phyloP scores from a whole-genome alignment of 2,797 vertebrate genomes.

The Rhinella marina region DNA sequence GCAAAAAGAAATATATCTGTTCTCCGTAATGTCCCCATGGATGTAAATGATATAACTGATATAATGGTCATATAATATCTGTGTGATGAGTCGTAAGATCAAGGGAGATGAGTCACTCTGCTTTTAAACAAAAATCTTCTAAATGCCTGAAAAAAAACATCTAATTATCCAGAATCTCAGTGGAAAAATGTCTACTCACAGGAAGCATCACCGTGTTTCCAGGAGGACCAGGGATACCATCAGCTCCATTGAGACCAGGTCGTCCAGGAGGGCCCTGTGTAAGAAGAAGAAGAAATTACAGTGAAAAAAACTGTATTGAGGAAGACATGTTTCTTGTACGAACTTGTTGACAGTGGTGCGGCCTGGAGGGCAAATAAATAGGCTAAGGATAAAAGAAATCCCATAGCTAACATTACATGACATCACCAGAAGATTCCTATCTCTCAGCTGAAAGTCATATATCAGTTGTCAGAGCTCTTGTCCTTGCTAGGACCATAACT shows the following conservation, averaged over 20 bases:
- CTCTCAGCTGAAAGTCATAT: conserved; percentile 35
- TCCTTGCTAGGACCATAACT: background rate
- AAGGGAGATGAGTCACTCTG: background rate
- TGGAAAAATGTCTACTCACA: conserved; percentile 72
- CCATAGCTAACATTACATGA: conserved; percentile 43
- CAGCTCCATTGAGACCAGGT: conserved; percentile 83
- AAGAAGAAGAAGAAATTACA: background rate
- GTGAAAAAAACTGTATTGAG: conserved; percentile 32
- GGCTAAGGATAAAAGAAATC: conserved; percentile 46
- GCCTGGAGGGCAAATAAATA: conserved; percentile 34
- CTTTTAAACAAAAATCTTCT: background rate
- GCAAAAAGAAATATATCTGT: background rate
- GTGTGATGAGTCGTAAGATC: conserved; percentile 11
- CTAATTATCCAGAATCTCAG: background rate
- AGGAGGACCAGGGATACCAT: conserved; percentile 84
- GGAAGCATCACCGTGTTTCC: conserved; percentile 90
- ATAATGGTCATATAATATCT: background rate
- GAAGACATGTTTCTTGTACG: conserved; percentile 54
- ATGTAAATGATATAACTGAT: background rate
- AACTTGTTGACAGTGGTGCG: conserved; percentile 37
- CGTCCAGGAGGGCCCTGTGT: conserved; percentile 84
- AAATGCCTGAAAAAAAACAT: background rate
- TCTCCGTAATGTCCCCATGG: background rate
- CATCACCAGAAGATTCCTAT: conserved; percentile 45
- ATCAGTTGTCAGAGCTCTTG: conserved; percentile 4